Evolutionary conservation across 2,113 vertebrate species (phyloP).

Genomic region (Jaculus jaculus): DNA sequence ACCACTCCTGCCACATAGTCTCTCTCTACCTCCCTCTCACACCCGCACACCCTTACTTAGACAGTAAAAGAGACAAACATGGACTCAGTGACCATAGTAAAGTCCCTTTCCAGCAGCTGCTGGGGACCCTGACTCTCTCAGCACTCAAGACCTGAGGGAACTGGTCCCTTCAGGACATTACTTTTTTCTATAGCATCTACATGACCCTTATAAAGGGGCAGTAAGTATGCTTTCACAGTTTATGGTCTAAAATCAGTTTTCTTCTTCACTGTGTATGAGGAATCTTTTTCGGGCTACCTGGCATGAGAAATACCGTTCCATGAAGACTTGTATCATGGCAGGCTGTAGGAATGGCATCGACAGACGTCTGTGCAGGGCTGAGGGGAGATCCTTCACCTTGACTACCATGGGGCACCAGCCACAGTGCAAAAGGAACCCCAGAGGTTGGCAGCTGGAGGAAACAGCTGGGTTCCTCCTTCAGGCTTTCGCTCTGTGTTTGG

Average conservation of each 20-base stretch:
- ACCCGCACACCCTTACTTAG: background rate
- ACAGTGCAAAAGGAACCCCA: conserved; percentile 51
- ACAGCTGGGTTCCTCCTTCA: conserved; percentile 72
- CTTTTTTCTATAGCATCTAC: background rate
- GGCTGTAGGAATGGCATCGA: conserved; percentile 42
- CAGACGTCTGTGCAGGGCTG: conserved; percentile 44
- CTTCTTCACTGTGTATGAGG: conserved; percentile 17
- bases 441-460: conserved; percentile 64
- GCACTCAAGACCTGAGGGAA: background rate
- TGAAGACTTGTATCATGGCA: conserved; percentile 44
- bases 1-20: background rate
- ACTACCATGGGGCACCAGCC: conserved; percentile 62
- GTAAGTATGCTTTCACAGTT: background rate
- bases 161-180: background rate
- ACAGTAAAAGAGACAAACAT: background rate
- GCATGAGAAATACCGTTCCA: conserved; percentile 39
- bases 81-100: background rate
- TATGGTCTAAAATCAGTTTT: background rate
- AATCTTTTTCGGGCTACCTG: background rate
- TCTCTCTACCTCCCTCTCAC: background rate
- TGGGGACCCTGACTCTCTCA: rapidly evolving
- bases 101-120: background rate
- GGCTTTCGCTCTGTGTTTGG: conserved; percentile 58
- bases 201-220: background rate
- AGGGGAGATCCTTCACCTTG: conserved; percentile 53